Conservation (phyloP, 2,797 vertebrate species). For the Hippopotamyrus pictus region DNA sequence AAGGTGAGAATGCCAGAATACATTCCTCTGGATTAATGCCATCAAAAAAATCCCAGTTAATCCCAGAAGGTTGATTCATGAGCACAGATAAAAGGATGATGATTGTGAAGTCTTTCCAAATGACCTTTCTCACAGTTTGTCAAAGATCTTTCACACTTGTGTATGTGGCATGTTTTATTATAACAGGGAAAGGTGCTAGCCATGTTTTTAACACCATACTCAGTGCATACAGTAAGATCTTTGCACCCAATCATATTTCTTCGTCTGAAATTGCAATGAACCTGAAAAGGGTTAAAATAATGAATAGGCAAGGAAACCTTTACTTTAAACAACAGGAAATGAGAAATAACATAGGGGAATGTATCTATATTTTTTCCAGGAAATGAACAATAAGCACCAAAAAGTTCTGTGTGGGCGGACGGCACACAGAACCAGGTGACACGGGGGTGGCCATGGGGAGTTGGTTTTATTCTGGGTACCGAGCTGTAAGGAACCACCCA, state of each 20-base stretch:
- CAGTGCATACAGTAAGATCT: neutral
- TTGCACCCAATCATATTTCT: neutral
- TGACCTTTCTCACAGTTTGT: neutral
- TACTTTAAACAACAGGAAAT: neutral
- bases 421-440: neutral
- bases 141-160: neutral
- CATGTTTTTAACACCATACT: neutral
- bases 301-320: neutral
- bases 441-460: neutral
- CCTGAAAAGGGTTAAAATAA: neutral
- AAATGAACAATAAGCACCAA: neutral
- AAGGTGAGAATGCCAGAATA: neutral
- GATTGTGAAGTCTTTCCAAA: neutral
- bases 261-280: neutral
- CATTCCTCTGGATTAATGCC: neutral
- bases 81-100: neutral
- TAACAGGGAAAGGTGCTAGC: neutral
- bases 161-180: neutral
- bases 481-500: neutral
- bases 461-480: conserved; percentile 4
- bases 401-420: neutral
- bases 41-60: neutral
- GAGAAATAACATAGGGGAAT: neutral
- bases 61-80: neutral
- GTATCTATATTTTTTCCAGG: neutral